These are phyloP conservation scores for Drosophila novamexicana DNA, from an alignment of 1,140 invertebrate genomes.

Conservation along the genomic window DNA sequence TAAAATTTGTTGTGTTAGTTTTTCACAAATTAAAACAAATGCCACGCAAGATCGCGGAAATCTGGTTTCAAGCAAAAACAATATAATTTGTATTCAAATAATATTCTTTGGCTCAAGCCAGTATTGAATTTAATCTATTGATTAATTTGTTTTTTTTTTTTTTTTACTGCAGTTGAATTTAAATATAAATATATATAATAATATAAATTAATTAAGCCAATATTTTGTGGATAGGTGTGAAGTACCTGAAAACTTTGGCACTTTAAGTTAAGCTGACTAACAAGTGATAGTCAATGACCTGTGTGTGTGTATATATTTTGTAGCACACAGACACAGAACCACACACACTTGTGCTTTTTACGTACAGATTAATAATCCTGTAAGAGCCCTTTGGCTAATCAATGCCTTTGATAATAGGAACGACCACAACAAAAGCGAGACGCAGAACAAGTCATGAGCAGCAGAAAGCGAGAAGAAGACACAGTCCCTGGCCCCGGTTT, in stretches of 20 bases:
- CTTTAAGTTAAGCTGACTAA: not conserved
- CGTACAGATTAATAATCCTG: slow-evolving; percentile 24
- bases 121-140: too few relatives aligned
- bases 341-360: not conserved
- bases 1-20: too few relatives aligned
- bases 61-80: too few relatives aligned
- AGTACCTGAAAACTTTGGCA: too few relatives aligned
- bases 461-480: not conserved
- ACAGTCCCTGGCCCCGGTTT: not conserved
- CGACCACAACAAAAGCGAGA: slow-evolving; percentile 26
- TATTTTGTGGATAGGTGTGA: too few relatives aligned
- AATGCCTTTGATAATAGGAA: slow-evolving; percentile 44
- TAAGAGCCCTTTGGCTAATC: slow-evolving; percentile 46
- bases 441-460: not conserved
- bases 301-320: not conserved
- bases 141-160: too few relatives aligned
- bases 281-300: not conserved
- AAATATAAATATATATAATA: too few relatives aligned
- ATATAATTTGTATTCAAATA: too few relatives aligned
- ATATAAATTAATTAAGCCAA: not conserved
- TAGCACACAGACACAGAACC: not conserved
- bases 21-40: too few relatives aligned
- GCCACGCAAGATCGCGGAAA: too few relatives aligned
- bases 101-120: too few relatives aligned
- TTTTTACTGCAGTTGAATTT: too few relatives aligned